Base-by-base conservation (phyloP, 2,797 vertebrate genomes). In the Hippopotamyrus pictus region DNA sequence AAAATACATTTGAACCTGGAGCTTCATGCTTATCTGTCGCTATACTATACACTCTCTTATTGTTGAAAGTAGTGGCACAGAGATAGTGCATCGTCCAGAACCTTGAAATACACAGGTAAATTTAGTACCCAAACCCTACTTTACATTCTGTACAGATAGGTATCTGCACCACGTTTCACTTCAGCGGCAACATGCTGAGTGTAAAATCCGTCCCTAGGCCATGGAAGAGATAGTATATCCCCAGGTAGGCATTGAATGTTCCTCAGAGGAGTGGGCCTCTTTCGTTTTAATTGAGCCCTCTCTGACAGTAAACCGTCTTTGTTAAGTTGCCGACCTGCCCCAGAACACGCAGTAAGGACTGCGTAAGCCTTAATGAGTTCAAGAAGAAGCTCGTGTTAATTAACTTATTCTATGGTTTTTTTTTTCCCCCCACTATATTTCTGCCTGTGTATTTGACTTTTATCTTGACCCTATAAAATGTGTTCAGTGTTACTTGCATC, bases 281-380 rank as follows among this genome's bases (percentile, higher is more conserved):
- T 79, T 19, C 76, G 2, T 79, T 82, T 82, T 82, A 86, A 57
- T 41, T 33, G 51, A 57, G 51, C 48, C 25, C 53, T 82, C 76
- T 73, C 69, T 37, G 37, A 87, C 50, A 53, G 11, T 29, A 50
- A 51, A 29, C 14, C 53, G 1, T 48, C 87, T 88, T 62, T 88
- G 19, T 57, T 65, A 48, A 50, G 53, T 44, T 62, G 41, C 37
- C 14, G n/a, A 29, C 9, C 62, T 37, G 29, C 46, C 87, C 87
- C 53, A 41, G 79, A 73, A 88, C 57, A n/a, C 17, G 19, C 57
- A 88, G 86, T 65, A 46, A 65, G 22, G 54, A 88, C 44, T 44
- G 44, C 54, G 7, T 90, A 65, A 90, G 89, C 89, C 89, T 88
- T 90, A 88, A 44, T 51, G n/a, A 90, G 62, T 90, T 69, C 3